Conservation (phyloP, 2,797 vertebrate species). For the Brachyalestes nurse region DNA sequence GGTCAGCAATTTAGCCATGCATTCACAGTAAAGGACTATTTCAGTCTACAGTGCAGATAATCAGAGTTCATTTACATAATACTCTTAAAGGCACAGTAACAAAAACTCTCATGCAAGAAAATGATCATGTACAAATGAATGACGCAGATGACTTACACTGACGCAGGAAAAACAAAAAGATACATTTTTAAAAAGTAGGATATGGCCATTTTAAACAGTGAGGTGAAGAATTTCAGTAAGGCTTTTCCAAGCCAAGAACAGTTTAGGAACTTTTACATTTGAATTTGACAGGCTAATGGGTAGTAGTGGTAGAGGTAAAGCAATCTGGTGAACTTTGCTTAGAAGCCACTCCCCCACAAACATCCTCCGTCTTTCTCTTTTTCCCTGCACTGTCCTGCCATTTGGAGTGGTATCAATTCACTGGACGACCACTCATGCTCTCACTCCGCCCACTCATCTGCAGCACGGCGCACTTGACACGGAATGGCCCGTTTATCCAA, state of each 20-base stretch:
- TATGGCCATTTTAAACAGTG: no score
- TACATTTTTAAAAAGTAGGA: not conserved
- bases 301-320: constrained; percentile 31
- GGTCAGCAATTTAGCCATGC: no score
- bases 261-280: not conserved
- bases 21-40: not conserved
- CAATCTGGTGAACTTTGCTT: constrained; percentile 24
- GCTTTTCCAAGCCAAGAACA: not conserved
- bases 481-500: constrained; percentile 51
- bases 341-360: not conserved
- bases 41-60: not conserved
- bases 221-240: no score
- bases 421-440: constrained; percentile 14
- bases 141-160: not conserved
- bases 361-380: constrained; percentile 12
- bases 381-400: constrained; percentile 19
- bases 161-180: not conserved
- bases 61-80: not conserved
- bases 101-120: no score
- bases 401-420: constrained; percentile 31
- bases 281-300: constrained; percentile 26
- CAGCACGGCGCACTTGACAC: constrained; percentile 18
- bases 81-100: not conserved
- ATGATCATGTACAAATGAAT: not conserved
- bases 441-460: constrained; percentile 11